Conservation (phyloP, 2,888 invertebrate genomes). For the Leptarthrus brevirostris region DNA sequence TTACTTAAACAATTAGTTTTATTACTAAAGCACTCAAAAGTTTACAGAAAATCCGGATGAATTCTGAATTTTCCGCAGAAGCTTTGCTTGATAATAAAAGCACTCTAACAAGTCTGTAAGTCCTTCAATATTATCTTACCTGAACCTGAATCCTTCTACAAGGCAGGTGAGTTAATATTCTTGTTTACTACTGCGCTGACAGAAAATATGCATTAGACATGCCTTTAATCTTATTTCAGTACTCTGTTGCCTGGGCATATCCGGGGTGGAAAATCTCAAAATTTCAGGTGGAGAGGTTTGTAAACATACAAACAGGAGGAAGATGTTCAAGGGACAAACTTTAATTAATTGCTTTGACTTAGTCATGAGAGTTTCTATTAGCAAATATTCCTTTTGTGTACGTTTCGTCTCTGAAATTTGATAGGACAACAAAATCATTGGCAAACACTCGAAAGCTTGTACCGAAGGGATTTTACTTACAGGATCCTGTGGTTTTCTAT, state of each 20-base stretch:
- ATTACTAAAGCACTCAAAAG: too few species aligned
- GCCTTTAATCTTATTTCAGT: constrained; percentile 1
- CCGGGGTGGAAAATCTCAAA: constrained; percentile 14
- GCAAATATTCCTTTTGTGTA: not conserved
- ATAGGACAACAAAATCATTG: constrained; percentile 21
- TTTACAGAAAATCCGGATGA: too few species aligned
- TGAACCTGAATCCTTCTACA: too few species aligned
- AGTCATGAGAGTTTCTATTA: constrained; percentile 1
- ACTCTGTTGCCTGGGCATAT: not conserved
- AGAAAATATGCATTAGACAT: constrained; percentile 28
- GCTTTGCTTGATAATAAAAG: too few species aligned
- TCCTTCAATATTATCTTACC: too few species aligned
- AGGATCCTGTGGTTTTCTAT: too few species aligned
- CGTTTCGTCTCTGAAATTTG: constrained; percentile 21
- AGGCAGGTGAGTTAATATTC: constrained; percentile 23
- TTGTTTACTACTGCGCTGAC: constrained; percentile 14
- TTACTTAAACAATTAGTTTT: too few species aligned
- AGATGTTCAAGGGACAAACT: constrained; percentile 31
- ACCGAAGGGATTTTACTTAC: too few species aligned
- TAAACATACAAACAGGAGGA: constrained; percentile 14
- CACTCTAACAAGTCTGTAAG: too few species aligned
- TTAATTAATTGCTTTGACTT: constrained; percentile 37
- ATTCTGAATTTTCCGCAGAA: too few species aligned
- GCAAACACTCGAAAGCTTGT: too few species aligned
- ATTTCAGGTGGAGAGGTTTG: constrained; percentile 2